phyloP scores from a whole-genome alignment of 2,113 vertebrate species.

The Corythornis madagascariensis region DNA sequence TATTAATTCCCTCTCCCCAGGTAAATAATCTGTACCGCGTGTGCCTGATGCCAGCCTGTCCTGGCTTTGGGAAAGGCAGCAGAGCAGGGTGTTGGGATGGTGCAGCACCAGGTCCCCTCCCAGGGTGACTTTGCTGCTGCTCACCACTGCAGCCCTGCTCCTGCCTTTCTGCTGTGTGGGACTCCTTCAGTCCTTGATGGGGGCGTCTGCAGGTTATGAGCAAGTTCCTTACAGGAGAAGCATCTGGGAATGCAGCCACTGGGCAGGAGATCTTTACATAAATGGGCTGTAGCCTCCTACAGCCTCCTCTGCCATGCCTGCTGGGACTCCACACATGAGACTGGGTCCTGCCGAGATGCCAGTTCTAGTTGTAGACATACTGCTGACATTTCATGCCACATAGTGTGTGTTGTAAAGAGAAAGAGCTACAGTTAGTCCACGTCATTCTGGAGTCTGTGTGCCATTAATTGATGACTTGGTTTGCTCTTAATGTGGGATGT shows the following conservation, averaged over 20 bases:
- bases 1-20: background rate
- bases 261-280: accelerated
- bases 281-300: background rate
- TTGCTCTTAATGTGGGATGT: background rate
- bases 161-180: background rate
- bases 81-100: accelerated
- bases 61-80: background rate
- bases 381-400: background rate
- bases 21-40: background rate
- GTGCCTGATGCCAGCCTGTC: accelerated
- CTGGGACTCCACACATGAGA: accelerated
- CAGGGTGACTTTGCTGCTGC: accelerated
- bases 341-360: background rate
- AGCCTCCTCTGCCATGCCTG: background rate
- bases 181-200: background rate
- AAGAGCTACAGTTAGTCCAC: accelerated
- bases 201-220: background rate
- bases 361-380: accelerated
- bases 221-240: background rate
- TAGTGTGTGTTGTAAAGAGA: background rate
- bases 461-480: background rate
- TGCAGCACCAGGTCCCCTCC: accelerated
- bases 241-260: background rate
- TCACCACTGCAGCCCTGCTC: background rate
- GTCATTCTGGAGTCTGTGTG: accelerated